Evolutionary conservation across 2,888 invertebrate genomes (phyloP).

Genomic region (Neria commutata): DNA sequence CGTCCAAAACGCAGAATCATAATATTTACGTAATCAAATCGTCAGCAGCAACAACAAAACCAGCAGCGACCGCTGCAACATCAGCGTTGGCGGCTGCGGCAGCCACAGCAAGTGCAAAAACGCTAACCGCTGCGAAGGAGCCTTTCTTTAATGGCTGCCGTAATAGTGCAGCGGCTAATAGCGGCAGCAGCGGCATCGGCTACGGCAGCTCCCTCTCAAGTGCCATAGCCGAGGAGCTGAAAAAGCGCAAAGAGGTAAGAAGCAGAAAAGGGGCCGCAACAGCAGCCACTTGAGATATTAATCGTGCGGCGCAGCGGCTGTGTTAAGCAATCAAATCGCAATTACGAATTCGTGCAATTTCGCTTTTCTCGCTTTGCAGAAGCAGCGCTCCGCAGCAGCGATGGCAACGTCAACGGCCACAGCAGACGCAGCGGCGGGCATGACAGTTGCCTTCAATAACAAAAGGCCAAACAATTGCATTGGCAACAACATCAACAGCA

Average conservation of each 20-base stretch:
- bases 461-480: constrained; percentile 28
- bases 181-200: not conserved
- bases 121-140: constrained; percentile 24
- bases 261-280: too few species aligned
- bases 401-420: constrained; percentile 23
- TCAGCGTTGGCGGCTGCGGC: constrained; percentile 40
- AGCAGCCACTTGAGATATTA: not conserved
- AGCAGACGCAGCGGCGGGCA: constrained; percentile 29
- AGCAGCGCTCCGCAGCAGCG: constrained; percentile 37
- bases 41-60: not conserved
- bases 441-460: too few species aligned
- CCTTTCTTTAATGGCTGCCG: not conserved
- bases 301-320: too few species aligned
- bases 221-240: constrained; percentile 74
- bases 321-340: not conserved
- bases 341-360: constrained; percentile 24
- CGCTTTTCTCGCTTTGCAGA: constrained; percentile 38
- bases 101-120: constrained; percentile 28
- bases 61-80: constrained; percentile 5
- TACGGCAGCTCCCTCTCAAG: constrained; percentile 65
- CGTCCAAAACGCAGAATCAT: not conserved
- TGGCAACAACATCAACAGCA: constrained; percentile 21
- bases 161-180: not conserved
- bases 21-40: not conserved
- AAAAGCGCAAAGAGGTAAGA: constrained; percentile 70